phyloP scores from a whole-genome alignment of 2,888 invertebrate species.

The Sceliomorpha sp. region DNA sequence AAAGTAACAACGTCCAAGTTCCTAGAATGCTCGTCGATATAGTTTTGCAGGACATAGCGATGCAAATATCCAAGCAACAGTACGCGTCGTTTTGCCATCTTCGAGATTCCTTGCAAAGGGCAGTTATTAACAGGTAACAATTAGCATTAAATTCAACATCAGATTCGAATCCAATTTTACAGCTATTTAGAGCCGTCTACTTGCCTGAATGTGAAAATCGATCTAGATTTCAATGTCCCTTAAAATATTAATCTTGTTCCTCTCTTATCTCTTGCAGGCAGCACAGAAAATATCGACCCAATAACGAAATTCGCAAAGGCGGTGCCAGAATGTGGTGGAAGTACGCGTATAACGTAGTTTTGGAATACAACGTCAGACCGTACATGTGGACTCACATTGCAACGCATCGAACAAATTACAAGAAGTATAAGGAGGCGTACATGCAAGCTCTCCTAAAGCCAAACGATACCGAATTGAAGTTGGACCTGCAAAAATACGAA shows the following conservation, averaged over 20 bases:
- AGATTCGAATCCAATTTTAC: too few relatives aligned
- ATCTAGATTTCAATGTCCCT: not conserved
- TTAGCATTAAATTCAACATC: not conserved
- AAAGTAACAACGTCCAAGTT: slow-evolving; percentile 84
- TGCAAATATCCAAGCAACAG: slow-evolving; percentile 87
- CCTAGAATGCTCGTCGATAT: slow-evolving; percentile 85
- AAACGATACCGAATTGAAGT: slow-evolving; percentile 87
- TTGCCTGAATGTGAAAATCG: too few relatives aligned
- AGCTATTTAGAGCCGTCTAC: too few relatives aligned
- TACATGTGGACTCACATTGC: slow-evolving; percentile 88
- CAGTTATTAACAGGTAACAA: slow-evolving; percentile 60
- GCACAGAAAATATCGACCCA: slow-evolving; percentile 84
- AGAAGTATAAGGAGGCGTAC: slow-evolving; percentile 86
- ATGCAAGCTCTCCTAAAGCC: slow-evolving; percentile 87
- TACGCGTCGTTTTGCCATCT: slow-evolving; percentile 84
- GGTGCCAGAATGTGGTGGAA: slow-evolving; percentile 88
- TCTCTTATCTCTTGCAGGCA: slow-evolving; percentile 50
- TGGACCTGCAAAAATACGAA: slow-evolving; percentile 88
- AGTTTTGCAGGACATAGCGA: slow-evolving; percentile 87
- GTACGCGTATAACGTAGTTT: slow-evolving; percentile 86
- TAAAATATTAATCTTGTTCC: not conserved
- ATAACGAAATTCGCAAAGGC: slow-evolving; percentile 82
- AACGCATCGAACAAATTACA: slow-evolving; percentile 86
- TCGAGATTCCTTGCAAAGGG: slow-evolving; percentile 83
- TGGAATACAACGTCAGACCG: slow-evolving; percentile 87